Evolutionary conservation across 2,888 invertebrate species (phyloP), one percentile per base, ranked within the genome.

Genomic region (Xylocampa areola): DNA sequence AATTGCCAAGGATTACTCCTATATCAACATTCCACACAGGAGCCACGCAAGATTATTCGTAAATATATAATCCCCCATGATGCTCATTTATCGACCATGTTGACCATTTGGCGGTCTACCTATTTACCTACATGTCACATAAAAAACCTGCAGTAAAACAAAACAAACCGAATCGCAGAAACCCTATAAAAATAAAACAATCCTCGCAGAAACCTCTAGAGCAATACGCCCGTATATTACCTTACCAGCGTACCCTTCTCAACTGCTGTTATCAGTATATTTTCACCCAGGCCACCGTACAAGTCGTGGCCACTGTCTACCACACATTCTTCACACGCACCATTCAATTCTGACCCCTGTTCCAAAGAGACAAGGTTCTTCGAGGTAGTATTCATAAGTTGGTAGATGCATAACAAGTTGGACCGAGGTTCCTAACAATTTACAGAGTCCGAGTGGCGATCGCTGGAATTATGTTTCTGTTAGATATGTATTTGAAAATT

Each of bases 391-490:
- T 1, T 14, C 2, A 13, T 50, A 77, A 59, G 36, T 68, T 69
- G 59, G 76, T 52, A 48, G 52, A 67, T 70, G 71, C 73, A 68
- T 80, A 82, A 77, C 80, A 79, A 82, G 78, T 83, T 74, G 68
- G 67, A 64, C 68, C 69, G 73, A 72, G 77, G 68, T 76, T 74
- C 55, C 59, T 71, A 79, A 80, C 80, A 78, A 80, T 80, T 80
- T 77, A 77, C 77, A 59, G 80, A 78, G 80, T 80, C 76, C 74
- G 73, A 78, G 80, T 76, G 80, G 69, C 67, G 65, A 77, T 75
- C 69, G 67, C 58, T 57, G 64, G 68, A 76, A 77, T 81, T 77
- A 79, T 76, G 73, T 79, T 77, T 76, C 59, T 67, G 40, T 55
- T 32, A 63, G 37, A 54, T 67, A n/a, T n/a, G n/a, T n/a, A 67